phyloP scores from a whole-genome alignment of 2,113 vertebrate species.

The Mesembrinibis cayennensis region DNA sequence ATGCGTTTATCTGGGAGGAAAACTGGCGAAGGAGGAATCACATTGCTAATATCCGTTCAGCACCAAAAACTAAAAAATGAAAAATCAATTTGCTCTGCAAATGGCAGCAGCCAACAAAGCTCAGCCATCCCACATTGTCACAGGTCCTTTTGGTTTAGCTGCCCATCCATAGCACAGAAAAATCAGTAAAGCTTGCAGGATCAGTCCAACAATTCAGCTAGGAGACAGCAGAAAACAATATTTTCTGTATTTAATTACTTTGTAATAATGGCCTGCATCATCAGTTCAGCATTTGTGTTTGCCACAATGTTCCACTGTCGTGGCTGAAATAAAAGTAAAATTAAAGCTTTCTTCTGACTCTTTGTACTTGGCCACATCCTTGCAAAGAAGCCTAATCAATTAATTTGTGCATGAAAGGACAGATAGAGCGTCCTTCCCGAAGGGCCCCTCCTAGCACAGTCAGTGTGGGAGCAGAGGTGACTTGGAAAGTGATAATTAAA shows the following conservation, averaged over 20 bases:
- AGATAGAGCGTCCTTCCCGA: not conserved
- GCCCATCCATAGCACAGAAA: not conserved
- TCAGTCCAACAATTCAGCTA: not conserved
- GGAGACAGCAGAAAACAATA: not conserved
- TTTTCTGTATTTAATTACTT: slow-evolving; percentile 45
- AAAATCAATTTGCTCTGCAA: not conserved
- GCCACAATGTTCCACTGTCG: not conserved
- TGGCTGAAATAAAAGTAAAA: slow-evolving; percentile 16
- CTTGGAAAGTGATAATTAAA: slow-evolving; percentile 50
- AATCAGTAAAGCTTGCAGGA: not conserved
- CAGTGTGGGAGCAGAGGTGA: not conserved
- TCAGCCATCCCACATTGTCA: not conserved
- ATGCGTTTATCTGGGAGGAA: not conserved
- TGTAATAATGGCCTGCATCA: not conserved
- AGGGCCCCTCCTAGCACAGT: slow-evolving; percentile 7
- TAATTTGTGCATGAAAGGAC: slow-evolving; percentile 54
- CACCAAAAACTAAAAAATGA: not conserved
- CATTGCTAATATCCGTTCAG: not conserved
- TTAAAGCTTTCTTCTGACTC: not conserved
- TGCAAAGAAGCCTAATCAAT: slow-evolving; percentile 22
- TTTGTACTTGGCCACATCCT: not conserved
- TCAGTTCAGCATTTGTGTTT: not conserved
- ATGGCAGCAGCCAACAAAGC: not conserved
- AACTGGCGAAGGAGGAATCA: not conserved
- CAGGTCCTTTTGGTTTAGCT: not conserved